phyloP scores from a whole-genome alignment of 2,113 vertebrate genomes.

The Regulus satrapa region DNA sequence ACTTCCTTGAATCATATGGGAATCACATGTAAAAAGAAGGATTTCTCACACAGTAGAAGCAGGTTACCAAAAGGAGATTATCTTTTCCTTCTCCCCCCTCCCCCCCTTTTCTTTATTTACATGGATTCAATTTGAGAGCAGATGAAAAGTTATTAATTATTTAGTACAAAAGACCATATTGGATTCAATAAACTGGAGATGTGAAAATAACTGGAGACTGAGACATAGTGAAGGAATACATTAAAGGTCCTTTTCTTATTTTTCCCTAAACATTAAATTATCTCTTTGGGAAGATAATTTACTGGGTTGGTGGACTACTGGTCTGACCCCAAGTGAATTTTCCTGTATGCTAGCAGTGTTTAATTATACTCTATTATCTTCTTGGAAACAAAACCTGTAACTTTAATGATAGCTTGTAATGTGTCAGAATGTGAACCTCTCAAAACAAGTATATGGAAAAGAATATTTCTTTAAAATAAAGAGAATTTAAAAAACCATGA shows the following conservation, averaged over 20 bases:
- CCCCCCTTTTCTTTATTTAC: not conserved
- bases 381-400: not conserved
- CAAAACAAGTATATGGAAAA: not conserved
- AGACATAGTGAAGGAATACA: not conserved
- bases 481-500: accelerated
- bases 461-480: not conserved
- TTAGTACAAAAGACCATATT: not conserved
- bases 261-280: not conserved
- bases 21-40: not conserved
- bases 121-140: not conserved
- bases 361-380: not conserved
- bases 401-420: not conserved
- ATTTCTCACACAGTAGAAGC: not conserved
- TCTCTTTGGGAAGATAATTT: not conserved
- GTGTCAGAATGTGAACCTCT: not conserved
- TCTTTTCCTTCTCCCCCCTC: accelerated
- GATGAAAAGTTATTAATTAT: not conserved
- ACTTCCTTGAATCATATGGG: not conserved
- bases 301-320: not conserved
- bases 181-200: not conserved
- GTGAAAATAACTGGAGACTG: not conserved
- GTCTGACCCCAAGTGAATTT: not conserved
- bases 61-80: not conserved
- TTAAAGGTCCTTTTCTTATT: not conserved
- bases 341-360: not conserved